phyloP scores from a whole-genome alignment of 1,140 invertebrate genomes.

The Brevipalpus yothersi region DNA sequence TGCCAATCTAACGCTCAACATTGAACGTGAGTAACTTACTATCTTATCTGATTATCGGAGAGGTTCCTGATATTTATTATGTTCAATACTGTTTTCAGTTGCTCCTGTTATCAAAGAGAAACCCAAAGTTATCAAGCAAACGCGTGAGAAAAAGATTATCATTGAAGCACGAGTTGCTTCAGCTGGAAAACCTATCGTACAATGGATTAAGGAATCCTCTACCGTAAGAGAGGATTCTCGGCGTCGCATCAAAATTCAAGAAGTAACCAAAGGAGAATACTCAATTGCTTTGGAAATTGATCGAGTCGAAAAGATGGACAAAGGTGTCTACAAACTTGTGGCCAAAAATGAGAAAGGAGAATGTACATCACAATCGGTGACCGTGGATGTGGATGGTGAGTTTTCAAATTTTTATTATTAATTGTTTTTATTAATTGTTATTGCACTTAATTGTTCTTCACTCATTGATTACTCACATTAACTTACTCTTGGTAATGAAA shows the following conservation, averaged over 20 bases:
- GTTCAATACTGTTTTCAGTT: constrained; percentile 30
- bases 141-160: constrained; percentile 65
- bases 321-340: constrained; percentile 65
- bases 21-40: constrained; percentile 53
- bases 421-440: not conserved
- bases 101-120: constrained; percentile 77
- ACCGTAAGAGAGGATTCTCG: constrained; percentile 46
- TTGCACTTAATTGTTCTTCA: too few relatives aligned
- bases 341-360: constrained; percentile 82
- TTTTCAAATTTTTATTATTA: not conserved
- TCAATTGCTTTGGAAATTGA: constrained; percentile 22
- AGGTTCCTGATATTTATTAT: too few relatives aligned
- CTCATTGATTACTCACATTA: too few relatives aligned
- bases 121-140: constrained; percentile 61
- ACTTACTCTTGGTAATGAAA: too few relatives aligned
- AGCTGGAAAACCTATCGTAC: constrained; percentile 59
- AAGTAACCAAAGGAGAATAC: constrained; percentile 16
- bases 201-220: constrained; percentile 60
- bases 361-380: constrained; percentile 61
- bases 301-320: constrained; percentile 44
- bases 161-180: constrained; percentile 70
- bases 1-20: constrained; percentile 84
- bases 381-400: constrained; percentile 27
- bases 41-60: not conserved
- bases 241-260: constrained; percentile 42